Conservation (phyloP, 2,797 vertebrate species). For the Agapornis canus region DNA sequence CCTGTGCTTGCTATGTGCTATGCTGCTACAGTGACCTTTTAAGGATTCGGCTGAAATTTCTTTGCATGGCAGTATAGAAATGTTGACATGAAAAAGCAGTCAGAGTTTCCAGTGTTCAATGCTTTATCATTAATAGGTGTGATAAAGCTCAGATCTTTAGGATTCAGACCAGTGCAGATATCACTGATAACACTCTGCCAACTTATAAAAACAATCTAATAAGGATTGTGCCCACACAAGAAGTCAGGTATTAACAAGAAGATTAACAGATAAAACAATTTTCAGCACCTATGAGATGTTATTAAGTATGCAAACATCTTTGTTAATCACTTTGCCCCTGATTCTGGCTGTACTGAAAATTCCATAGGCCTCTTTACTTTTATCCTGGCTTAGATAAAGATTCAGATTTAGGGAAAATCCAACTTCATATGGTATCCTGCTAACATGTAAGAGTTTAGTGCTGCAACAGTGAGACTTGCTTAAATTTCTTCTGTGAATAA, state of each 20-base stretch:
- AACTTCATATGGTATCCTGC: background rate
- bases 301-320: background rate
- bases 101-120: rapidly evolving
- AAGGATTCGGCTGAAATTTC: background rate
- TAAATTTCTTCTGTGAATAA: background rate
- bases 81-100: background rate
- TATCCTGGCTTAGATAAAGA: background rate
- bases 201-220: background rate
- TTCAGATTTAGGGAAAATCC: background rate
- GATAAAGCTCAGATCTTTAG: background rate
- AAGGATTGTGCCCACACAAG: background rate
- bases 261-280: background rate
- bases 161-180: background rate
- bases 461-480: background rate
- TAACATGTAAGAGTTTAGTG: background rate
- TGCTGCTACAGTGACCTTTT: background rate
- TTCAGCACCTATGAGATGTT: background rate
- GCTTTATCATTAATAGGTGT: rapidly evolving
- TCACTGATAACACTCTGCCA: background rate
- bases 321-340: background rate
- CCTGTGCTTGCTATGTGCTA: background rate
- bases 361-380: background rate
- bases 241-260: background rate
- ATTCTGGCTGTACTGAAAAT: background rate
- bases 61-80: background rate